Evolutionary conservation across 2,888 invertebrate species (phyloP).

Genomic region (Autographa gamma): DNA sequence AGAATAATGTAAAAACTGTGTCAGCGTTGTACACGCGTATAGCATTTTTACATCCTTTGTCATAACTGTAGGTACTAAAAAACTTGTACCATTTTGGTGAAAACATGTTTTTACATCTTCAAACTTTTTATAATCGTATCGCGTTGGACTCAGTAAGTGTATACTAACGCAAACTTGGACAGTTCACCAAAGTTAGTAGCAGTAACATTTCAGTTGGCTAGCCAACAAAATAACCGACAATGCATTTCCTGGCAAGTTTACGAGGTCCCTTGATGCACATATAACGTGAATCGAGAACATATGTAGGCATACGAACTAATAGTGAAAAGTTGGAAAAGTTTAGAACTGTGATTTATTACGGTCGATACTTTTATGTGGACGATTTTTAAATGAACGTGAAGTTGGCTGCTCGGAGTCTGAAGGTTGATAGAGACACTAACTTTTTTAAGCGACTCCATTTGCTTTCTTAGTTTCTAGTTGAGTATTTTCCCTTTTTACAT

Average conservation of each 20-base stretch:
- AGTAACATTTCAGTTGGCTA: slow-evolving; percentile 66
- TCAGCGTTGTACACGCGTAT: background rate
- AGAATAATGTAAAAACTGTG: slow-evolving; percentile 6
- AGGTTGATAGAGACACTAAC: background rate
- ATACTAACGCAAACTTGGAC: slow-evolving; percentile 64
- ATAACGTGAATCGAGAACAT: slow-evolving; percentile 30
- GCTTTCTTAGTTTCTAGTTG: too few relatives aligned
- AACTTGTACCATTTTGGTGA: slow-evolving; percentile 17
- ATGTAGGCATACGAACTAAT: slow-evolving; percentile 28
- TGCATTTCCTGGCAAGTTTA: slow-evolving; percentile 71
- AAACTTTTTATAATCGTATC: slow-evolving; percentile 37
- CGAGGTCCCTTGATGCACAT: slow-evolving; percentile 52
- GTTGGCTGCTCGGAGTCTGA: background rate
- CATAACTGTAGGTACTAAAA: slow-evolving; percentile 1
- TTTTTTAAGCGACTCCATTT: background rate
- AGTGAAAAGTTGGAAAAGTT: slow-evolving; percentile 26
- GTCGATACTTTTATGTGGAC: slow-evolving; percentile 11
- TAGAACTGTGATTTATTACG: slow-evolving; percentile 29
- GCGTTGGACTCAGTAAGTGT: slow-evolving; percentile 49
- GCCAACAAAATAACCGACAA: slow-evolving; percentile 71
- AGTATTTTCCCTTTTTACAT: background rate
- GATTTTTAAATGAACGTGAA: slow-evolving; percentile 6
- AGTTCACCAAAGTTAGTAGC: slow-evolving; percentile 63
- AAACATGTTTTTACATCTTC: slow-evolving; percentile 44
- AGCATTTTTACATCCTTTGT: background rate